Evolutionary conservation across 2,113 vertebrate species (phyloP), one percentile per base, ranked within the genome.

Genomic region (Gymnocephalus cernua): DNA sequence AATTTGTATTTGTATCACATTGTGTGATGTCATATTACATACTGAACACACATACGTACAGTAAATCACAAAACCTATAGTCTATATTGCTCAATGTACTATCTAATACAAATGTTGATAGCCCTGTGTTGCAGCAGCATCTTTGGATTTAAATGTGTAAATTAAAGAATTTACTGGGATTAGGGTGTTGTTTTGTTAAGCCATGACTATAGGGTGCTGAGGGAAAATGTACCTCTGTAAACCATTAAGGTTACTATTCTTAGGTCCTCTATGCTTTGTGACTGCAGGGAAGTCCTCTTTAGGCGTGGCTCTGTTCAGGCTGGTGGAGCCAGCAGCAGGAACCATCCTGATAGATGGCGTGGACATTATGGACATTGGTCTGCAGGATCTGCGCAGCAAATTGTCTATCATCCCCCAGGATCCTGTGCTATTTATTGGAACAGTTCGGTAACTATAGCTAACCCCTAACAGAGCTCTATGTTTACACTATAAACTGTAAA

Each of bases 321-420:
- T 96, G 35, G 95, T 92, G 59, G 96, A 98, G 87, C 94, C 95
- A 0, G 80, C 93, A 4, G 63, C 81, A 4, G 95, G 96, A 11
- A 93, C 91, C 1, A 94, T 97, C 82, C 35, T 96, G 38, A 96
- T 96, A 6, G 96, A 97, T 1, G 89, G 84, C 0, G 69, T 96
- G 70, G 95, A 96, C 53, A 91, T 95, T 41, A 82, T 84, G 66
- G 72, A 74, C 2, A 83, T 96, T 2, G 92, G 91, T n/a, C 83
- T 97, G 72, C 88, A 95, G 78, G 95, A 96, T 77, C 93, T 96
- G 56, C 93, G 95, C 66, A 95, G 94, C 83, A 96, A 95, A 80
- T 88, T 97, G 73, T 96, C 96, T 0, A 79, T 96, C 79, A 96
- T 96, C 77, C 96, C 96, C 10, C 96, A 97, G 93, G 95, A 97